Percentiles rank a stretch among this genome's conserved stretches.
Evolutionary conservation across 2,113 vertebrate genomes (phyloP).

Genomic region (Tachysurus vachellii): DNA sequence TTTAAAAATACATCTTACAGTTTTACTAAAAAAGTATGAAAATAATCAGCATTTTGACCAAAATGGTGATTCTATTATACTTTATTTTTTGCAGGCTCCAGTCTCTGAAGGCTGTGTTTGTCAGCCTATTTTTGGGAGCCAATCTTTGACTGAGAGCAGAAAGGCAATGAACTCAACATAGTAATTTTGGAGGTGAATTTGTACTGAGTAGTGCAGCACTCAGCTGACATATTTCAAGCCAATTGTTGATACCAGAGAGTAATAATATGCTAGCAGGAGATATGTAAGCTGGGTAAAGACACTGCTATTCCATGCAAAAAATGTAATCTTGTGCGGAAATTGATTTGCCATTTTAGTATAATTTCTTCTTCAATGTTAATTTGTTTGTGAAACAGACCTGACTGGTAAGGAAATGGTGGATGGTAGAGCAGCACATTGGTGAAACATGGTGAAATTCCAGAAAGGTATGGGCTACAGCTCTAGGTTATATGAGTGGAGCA

Average conservation of each 20-base stretch:
- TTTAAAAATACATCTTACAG: not conserved
- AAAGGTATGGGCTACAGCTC: conserved; percentile 17
- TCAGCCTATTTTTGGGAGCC: not conserved
- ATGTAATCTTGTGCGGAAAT: not conserved
- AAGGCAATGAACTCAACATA: not conserved
- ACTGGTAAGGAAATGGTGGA: not conserved
- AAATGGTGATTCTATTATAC: not conserved
- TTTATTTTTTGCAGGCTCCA: not conserved
- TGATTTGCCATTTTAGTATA: conserved; percentile 14
- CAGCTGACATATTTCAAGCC: conserved; percentile 1
- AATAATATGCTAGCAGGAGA: conserved; percentile 8
- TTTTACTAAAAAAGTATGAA: conserved; percentile 1
- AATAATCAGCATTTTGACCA: conserved; percentile 18
- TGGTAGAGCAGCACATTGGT: not conserved
- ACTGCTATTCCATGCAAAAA: conserved; percentile 6
- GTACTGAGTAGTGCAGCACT: conserved; percentile 21
- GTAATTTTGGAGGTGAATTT: conserved; percentile 6
- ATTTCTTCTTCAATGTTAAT: not conserved
- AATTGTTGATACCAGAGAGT: conserved; percentile 15
- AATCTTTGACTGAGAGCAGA: not conserved
- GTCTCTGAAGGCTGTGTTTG: not conserved
- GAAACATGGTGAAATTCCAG: conserved; percentile 2
- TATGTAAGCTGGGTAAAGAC: not conserved
- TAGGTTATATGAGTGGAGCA: not conserved
- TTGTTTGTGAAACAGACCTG: conserved; percentile 8